These are phyloP conservation scores for Oryctolagus cuniculus DNA, from an alignment of 2,113 vertebrate genomes.

Conservation along the genomic window DNA sequence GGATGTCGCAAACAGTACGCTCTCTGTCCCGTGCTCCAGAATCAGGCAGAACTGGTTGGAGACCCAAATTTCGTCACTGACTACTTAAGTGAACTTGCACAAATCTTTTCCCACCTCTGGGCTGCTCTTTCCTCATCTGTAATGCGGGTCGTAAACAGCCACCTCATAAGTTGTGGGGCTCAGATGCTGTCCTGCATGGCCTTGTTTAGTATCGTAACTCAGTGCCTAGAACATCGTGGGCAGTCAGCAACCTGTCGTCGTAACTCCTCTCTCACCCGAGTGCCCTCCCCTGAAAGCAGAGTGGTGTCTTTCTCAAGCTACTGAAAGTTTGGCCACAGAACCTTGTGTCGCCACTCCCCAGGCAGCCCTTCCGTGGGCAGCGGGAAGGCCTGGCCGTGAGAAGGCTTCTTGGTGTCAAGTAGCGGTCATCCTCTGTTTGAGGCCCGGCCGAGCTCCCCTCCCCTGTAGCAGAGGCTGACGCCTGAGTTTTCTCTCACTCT, in stretches of 20 bases:
- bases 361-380: neutral
- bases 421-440: neutral
- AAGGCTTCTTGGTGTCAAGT: neutral
- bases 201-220: neutral
- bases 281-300: neutral
- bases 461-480: neutral
- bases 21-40: neutral
- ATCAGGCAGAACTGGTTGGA: neutral
- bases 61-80: neutral
- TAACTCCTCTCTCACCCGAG: neutral
- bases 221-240: neutral
- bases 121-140: neutral
- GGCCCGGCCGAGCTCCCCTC: neutral
- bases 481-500: conserved; percentile 53
- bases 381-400: neutral
- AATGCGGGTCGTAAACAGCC: neutral
- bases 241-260: neutral
- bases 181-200: fast-evolving
- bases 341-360: neutral
- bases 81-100: neutral
- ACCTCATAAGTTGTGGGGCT: neutral
- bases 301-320: neutral
- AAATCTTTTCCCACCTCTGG: neutral
- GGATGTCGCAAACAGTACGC: neutral
- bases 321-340: neutral